Conservation (phyloP, 2,113 vertebrate species). For the Clupea harengus region DNA sequence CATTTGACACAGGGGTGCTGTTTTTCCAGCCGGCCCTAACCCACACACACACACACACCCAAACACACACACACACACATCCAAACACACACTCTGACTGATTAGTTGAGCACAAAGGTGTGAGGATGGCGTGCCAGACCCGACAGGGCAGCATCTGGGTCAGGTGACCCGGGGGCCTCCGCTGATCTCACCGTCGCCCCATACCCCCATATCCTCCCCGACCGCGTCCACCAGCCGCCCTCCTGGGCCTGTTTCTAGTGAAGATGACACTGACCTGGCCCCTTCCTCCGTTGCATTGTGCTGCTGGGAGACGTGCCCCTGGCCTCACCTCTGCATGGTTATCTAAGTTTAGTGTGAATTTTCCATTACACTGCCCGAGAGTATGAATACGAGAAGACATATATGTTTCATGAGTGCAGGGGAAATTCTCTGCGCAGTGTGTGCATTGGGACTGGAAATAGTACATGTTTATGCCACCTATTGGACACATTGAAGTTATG, state of each 20-base stretch:
- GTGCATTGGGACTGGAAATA: neutral
- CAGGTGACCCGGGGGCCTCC: neutral
- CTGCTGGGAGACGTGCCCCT: neutral
- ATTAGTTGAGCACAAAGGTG: conserved; percentile 2
- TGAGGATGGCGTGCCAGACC: conserved; percentile 26
- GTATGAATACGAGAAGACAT: neutral
- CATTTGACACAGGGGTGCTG: neutral
- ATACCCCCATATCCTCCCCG: neutral
- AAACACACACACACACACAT: neutral
- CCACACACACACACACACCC: neutral
- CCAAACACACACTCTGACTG: neutral
- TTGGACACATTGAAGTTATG: neutral
- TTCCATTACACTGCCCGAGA: neutral
- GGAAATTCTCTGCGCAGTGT: too few species aligned
- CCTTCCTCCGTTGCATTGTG: neutral
- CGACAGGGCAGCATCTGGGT: neutral
- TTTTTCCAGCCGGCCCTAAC: neutral
- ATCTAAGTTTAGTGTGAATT: neutral
- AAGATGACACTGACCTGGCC: neutral
- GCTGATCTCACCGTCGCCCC: neutral
- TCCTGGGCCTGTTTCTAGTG: neutral
- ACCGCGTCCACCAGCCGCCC: neutral
- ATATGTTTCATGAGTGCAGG: neutral
- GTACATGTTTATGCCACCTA: neutral
- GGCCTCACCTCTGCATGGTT: neutral